Evolutionary conservation across 2,888 invertebrate genomes (phyloP).

Genomic region (Drosophila algonquin): DNA sequence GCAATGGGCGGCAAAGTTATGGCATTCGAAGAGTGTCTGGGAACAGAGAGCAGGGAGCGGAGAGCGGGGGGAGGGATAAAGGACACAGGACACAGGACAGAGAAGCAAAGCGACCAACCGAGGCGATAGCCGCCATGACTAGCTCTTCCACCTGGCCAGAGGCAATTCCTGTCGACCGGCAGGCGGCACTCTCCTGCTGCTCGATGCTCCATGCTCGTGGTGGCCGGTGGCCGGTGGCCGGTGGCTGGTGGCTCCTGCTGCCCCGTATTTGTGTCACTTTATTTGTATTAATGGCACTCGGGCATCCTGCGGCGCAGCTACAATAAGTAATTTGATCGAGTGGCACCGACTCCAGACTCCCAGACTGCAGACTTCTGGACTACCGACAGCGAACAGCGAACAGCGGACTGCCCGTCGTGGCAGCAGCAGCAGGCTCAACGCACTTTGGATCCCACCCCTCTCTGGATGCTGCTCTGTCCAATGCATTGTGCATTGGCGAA

Average conservation of each 20-base stretch:
- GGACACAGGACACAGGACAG: conserved; percentile 8
- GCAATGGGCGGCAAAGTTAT: conserved; percentile 69
- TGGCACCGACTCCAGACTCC: conserved; percentile 29
- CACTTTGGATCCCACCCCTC: too few relatives aligned
- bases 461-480: not conserved
- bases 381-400: not conserved
- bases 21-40: conserved; percentile 36
- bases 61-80: not conserved
- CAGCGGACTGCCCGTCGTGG: conserved; percentile 3
- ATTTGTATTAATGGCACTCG: conserved; percentile 79
- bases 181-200: conserved; percentile 5
- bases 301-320: conserved; percentile 74
- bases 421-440: not conserved
- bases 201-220: too few relatives aligned
- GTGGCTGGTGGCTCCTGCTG: not conserved
- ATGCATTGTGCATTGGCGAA: conserved; percentile 61
- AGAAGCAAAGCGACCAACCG: conserved; percentile 45
- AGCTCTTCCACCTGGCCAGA: conserved; percentile 54
- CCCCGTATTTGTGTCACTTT: conserved; percentile 72
- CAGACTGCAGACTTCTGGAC: not conserved
- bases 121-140: conserved; percentile 21
- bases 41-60: not conserved
- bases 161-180: conserved; percentile 20
- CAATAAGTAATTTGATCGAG: conserved; percentile 79
- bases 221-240: too few relatives aligned